Evolutionary conservation across 1,140 invertebrate species (phyloP).

Genomic region (Aphaenogaster ashmeadi): DNA sequence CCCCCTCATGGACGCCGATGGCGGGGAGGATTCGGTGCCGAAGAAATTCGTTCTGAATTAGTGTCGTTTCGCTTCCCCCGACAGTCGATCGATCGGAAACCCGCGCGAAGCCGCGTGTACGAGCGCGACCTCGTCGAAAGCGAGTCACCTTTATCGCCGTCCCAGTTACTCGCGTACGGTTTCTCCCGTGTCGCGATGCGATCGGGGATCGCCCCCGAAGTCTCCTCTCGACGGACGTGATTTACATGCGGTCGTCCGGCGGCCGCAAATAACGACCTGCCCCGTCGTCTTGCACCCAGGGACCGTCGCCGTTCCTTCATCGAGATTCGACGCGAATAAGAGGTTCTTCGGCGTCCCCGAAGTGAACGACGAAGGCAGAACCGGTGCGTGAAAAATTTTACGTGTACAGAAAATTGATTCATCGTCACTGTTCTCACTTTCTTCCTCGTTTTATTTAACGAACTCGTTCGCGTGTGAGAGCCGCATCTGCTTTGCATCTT

Average conservation of each 20-base stretch:
- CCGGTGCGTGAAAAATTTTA: neutral
- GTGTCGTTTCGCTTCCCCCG: neutral
- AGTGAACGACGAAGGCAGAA: no score
- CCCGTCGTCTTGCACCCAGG: conserved; percentile 17
- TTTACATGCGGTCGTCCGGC: conserved; percentile 43
- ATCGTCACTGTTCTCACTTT: neutral
- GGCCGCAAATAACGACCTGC: conserved; percentile 42
- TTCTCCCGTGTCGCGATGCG: conserved; percentile 52
- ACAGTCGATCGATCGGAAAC: conserved; percentile 35
- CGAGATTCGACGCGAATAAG: conserved; percentile 40
- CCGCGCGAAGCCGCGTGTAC: conserved; percentile 11
- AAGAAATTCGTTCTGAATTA: conserved; percentile 29
- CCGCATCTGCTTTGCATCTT: neutral
- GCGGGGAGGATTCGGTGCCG: neutral
- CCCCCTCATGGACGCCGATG: no score
- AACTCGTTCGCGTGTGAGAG: neutral
- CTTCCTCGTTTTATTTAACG: neutral
- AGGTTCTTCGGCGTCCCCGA: neutral
- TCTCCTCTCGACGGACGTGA: conserved; percentile 28
- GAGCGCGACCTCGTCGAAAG: conserved; percentile 40
- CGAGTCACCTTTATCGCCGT: conserved; percentile 63
- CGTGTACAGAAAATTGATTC: neutral
- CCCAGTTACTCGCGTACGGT: conserved; percentile 70
- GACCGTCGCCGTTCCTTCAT: neutral
- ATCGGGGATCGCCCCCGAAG: conserved; percentile 1